Conservation (phyloP, 2,113 vertebrate genomes). For the Dromaius novaehollandiae region DNA sequence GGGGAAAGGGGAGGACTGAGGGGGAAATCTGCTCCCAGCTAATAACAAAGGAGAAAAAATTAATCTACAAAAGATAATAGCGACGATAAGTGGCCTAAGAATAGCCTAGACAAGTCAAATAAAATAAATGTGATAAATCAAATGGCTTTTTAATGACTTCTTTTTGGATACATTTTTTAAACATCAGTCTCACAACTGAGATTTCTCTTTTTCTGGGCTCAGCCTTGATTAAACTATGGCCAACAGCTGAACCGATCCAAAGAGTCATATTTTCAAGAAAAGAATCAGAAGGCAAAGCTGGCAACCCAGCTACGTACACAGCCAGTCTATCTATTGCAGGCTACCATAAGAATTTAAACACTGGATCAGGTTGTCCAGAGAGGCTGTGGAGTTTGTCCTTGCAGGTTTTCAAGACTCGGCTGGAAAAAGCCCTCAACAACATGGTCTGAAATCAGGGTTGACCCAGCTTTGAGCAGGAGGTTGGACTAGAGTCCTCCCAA, state of each 20-base stretch:
- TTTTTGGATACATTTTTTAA: neutral
- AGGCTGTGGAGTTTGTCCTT: accelerated
- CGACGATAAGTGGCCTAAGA: neutral
- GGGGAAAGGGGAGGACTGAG: neutral
- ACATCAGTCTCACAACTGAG: neutral
- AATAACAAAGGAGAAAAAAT: neutral
- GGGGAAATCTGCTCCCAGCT: neutral
- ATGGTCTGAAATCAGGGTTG: neutral
- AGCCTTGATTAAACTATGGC: neutral
- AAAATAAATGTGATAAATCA: neutral
- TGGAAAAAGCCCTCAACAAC: neutral
- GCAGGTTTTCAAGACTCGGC: neutral
- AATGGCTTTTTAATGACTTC: neutral
- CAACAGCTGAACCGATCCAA: neutral
- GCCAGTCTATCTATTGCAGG: neutral
- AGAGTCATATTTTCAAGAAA: neutral
- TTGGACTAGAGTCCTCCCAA: accelerated
- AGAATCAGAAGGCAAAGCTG: neutral
- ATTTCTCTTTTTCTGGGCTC: neutral
- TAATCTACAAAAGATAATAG: neutral
- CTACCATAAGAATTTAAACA: neutral
- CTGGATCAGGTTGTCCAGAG: neutral
- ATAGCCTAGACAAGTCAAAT: neutral
- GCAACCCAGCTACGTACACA: neutral
- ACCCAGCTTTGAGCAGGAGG: neutral